phyloP scores from a whole-genome alignment of 1,140 invertebrate species.

The Drosophila sulfurigaster region DNA sequence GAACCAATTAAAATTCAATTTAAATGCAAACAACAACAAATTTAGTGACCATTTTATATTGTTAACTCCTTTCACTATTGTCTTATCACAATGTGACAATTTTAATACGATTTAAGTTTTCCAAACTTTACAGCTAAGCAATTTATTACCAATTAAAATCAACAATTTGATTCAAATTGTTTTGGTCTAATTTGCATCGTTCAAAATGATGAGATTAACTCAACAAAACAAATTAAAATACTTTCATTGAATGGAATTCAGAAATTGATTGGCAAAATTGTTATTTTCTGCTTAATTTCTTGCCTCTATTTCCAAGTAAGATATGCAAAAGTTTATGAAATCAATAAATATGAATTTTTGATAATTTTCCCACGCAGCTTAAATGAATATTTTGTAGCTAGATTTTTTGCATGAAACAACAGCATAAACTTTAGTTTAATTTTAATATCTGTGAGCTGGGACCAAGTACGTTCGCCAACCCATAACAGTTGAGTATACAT shows the following conservation, averaged over 20 bases:
- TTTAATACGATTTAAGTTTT: too few relatives aligned
- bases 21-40: too few relatives aligned
- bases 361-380: slow-evolving; percentile 4
- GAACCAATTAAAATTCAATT: too few relatives aligned
- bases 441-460: slow-evolving; percentile 4
- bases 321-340: neutral
- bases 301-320: neutral
- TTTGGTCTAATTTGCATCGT: too few relatives aligned
- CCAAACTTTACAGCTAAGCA: too few relatives aligned
- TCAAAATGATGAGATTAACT: neutral
- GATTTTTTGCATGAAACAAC: neutral
- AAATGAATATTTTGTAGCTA: slow-evolving; percentile 5
- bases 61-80: too few relatives aligned
- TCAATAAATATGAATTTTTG: neutral
- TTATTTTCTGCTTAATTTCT: neutral
- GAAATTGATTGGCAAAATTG: neutral
- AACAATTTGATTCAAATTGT: too few relatives aligned
- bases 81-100: too few relatives aligned
- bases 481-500: slow-evolving; percentile 32
- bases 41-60: too few relatives aligned
- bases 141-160: too few relatives aligned
- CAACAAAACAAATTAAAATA: neutral
- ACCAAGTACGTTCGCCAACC: neutral
- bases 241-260: neutral
- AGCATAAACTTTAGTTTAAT: slow-evolving; percentile 1